These are phyloP conservation scores for Halocynthia aurantium DNA, from an alignment of 23 tunicate species.

Conservation along the genomic window DNA sequence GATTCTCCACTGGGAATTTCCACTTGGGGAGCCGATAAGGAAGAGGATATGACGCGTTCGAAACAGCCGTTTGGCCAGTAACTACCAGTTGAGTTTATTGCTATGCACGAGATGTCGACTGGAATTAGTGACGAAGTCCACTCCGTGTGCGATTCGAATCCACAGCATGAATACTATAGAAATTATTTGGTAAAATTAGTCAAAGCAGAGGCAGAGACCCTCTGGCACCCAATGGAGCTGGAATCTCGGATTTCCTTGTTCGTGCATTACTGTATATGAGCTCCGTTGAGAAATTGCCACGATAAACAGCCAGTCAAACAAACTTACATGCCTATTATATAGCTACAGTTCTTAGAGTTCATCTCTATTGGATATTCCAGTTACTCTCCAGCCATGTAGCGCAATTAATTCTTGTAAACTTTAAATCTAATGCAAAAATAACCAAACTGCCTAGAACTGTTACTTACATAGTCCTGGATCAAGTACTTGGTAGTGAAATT, in stretches of 20 bases:
- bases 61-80: conserved; percentile 8
- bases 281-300: too few species aligned
- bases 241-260: background rate
- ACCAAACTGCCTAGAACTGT: background rate
- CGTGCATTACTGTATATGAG: too few species aligned
- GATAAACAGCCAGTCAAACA: too few species aligned
- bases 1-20: background rate
- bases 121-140: background rate
- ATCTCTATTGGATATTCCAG: background rate
- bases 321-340: too few species aligned
- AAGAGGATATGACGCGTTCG: conserved; percentile 8
- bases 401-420: too few species aligned
- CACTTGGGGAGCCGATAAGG: background rate
- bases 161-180: conserved; percentile 7
- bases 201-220: background rate
- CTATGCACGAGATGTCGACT: conserved; percentile 13
- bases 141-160: conserved; percentile 1
- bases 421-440: too few species aligned
- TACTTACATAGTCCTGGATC: conserved; percentile 9
- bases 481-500: background rate
- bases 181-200: too few species aligned
- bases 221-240: background rate
- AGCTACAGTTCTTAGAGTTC: background rate
- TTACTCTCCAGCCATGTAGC: too few species aligned
- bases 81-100: background rate